Conservation (phyloP, 2,113 vertebrate species). For the Sinocyclocheilus rhinocerous region DNA sequence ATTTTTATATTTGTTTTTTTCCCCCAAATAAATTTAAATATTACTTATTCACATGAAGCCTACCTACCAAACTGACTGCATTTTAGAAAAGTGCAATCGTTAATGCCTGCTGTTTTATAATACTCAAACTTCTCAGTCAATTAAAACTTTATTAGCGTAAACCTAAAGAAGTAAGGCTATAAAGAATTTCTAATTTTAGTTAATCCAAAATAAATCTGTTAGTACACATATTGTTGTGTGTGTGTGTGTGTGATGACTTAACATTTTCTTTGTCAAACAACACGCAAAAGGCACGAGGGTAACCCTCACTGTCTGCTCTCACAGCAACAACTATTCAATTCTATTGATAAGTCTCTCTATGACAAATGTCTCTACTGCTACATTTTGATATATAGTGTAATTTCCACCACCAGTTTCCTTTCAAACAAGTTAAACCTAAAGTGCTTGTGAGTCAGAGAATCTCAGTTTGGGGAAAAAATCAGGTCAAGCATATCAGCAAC, state of each 20-base stretch:
- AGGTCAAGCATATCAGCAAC: not conserved
- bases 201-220: slow-evolving; percentile 43
- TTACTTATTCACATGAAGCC: slow-evolving; percentile 52
- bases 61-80: slow-evolving; percentile 25
- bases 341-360: slow-evolving; percentile 9
- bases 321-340: slow-evolving; percentile 9
- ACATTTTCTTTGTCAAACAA: slow-evolving; percentile 25
- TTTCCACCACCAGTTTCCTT: not conserved
- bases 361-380: slow-evolving; percentile 65
- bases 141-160: slow-evolving; percentile 26
- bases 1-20: not conserved
- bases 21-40: slow-evolving; percentile 22
- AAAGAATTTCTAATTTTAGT: slow-evolving; percentile 34
- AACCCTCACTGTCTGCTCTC: slow-evolving; percentile 58
- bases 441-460: not conserved
- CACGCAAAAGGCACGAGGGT: slow-evolving; percentile 70
- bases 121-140: slow-evolving; percentile 19
- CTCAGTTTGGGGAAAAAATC: not conserved
- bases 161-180: slow-evolving; percentile 38
- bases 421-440: slow-evolving; percentile 25
- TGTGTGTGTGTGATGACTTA: not conserved
- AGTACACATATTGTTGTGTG: not conserved
- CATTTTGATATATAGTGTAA: slow-evolving; percentile 50
- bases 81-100: slow-evolving; percentile 61
- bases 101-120: slow-evolving; percentile 49